phyloP scores from a whole-genome alignment of 2,797 vertebrate genomes.

The Manis javanica region DNA sequence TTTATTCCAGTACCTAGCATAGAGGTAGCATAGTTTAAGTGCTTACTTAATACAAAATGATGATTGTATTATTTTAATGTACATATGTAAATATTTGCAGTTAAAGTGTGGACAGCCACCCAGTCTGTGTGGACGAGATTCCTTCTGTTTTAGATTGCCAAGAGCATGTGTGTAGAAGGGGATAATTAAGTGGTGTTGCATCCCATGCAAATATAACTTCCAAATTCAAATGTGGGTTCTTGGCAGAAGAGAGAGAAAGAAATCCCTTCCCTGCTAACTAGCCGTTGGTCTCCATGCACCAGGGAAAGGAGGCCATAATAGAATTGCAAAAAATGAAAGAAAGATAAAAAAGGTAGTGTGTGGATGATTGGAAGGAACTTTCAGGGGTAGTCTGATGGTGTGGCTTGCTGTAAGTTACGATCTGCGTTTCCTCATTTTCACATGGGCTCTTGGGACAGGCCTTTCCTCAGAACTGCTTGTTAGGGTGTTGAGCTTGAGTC shows the following conservation, averaged over 20 bases:
- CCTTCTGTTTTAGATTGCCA: neutral
- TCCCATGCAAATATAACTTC: neutral
- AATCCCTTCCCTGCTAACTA: neutral
- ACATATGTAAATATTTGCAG: neutral
- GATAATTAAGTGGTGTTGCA: neutral
- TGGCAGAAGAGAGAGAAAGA: neutral
- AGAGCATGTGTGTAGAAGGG: neutral
- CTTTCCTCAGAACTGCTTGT: neutral
- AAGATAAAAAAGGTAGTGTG: no score
- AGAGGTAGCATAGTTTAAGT: neutral
- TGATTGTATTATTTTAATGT: neutral
- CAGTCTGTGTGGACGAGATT: neutral
- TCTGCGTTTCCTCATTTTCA: neutral
- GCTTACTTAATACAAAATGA: slow-evolving; percentile 11
- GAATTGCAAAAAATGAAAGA: neutral
- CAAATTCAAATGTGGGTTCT: neutral
- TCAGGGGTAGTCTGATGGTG: neutral
- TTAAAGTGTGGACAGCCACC: neutral
- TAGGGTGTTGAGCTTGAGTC: neutral
- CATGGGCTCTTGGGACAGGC: neutral
- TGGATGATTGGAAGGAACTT: neutral
- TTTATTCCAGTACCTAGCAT: neutral
- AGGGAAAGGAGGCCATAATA: neutral
- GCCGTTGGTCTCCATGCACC: neutral
- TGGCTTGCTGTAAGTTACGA: neutral